These are phyloP conservation scores for Phrynocephalus forsythii DNA, from an alignment of 2,797 vertebrate genomes.

Conservation along the genomic window DNA sequence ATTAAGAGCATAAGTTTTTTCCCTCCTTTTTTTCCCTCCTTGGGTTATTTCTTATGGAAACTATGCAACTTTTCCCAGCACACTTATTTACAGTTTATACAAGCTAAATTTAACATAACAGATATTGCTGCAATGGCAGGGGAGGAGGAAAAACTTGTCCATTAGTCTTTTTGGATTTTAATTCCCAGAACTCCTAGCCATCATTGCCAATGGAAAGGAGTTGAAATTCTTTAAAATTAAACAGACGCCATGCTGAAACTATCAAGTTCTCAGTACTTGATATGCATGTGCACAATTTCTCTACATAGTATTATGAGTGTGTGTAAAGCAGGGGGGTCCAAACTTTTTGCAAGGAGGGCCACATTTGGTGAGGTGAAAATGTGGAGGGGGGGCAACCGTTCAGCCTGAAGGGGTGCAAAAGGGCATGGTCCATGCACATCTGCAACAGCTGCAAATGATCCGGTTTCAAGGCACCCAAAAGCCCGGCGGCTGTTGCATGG, in stretches of 20 bases:
- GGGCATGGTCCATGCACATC: too few relatives aligned
- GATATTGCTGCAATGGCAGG: background rate
- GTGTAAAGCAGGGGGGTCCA: too few relatives aligned
- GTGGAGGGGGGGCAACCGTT: too few relatives aligned
- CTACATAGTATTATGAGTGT: background rate
- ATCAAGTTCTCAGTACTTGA: too few relatives aligned
- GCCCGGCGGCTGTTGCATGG: too few relatives aligned
- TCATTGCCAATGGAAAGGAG: background rate
- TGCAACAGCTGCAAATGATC: too few relatives aligned
- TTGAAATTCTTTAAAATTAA: background rate
- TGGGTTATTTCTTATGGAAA: background rate
- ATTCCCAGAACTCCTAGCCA: background rate
- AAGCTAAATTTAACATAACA: background rate
- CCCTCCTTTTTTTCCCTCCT: too few relatives aligned
- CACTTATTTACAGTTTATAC: background rate
- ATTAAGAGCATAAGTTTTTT: background rate
- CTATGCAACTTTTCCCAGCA: background rate
- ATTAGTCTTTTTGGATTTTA: background rate
- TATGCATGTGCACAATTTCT: conserved; percentile 31
- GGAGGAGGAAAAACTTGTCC: background rate
- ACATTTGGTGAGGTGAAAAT: too few relatives aligned
- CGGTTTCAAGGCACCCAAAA: too few relatives aligned
- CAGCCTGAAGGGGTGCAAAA: too few relatives aligned
- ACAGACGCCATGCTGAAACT: background rate
- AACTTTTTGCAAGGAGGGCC: too few relatives aligned